phyloP scores from a whole-genome alignment of 2,888 invertebrate species.

The Parnassius orleans region DNA sequence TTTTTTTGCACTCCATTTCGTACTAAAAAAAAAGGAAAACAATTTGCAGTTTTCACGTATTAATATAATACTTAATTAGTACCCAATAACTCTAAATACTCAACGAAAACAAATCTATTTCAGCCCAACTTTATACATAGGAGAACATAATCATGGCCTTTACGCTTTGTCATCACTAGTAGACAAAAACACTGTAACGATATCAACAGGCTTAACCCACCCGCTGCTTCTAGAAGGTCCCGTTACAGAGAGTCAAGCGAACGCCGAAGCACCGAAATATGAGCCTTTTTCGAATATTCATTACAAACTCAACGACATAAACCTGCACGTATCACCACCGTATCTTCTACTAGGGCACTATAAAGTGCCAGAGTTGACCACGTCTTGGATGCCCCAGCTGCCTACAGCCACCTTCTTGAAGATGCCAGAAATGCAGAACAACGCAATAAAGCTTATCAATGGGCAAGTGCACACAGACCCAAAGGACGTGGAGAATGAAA shows the following conservation, averaged over 20 bases:
- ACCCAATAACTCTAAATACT: no score
- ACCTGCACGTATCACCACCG: slow-evolving; percentile 66
- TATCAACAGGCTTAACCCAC: slow-evolving; percentile 85
- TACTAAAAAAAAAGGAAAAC: no score
- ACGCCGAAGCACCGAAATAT: slow-evolving; percentile 54
- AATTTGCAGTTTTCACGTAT: no score
- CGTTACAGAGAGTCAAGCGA: slow-evolving; percentile 43
- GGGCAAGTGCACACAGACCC: slow-evolving; percentile 59
- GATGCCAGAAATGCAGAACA: slow-evolving; percentile 46
- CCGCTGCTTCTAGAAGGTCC: slow-evolving; percentile 90
- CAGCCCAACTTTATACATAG: slow-evolving; percentile 95
- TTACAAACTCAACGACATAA: slow-evolving; percentile 67
- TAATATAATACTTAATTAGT: no score
- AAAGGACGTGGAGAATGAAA: slow-evolving; percentile 68
- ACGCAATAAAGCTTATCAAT: slow-evolving; percentile 61
- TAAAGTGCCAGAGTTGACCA: slow-evolving; percentile 83
- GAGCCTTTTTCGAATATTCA: slow-evolving; percentile 77
- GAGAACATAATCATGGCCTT: slow-evolving; percentile 90
- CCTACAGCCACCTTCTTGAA: slow-evolving; percentile 61
- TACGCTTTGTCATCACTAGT: slow-evolving; percentile 96
- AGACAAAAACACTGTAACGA: slow-evolving; percentile 93
- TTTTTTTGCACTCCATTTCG: no score
- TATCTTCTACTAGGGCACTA: slow-evolving; percentile 84
- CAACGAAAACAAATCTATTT: slow-evolving; percentile 33
- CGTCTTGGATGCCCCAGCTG: slow-evolving; percentile 67